These are phyloP conservation scores for Empidonax traillii DNA, from an alignment of 2,113 vertebrate species.

Conservation along the genomic window DNA sequence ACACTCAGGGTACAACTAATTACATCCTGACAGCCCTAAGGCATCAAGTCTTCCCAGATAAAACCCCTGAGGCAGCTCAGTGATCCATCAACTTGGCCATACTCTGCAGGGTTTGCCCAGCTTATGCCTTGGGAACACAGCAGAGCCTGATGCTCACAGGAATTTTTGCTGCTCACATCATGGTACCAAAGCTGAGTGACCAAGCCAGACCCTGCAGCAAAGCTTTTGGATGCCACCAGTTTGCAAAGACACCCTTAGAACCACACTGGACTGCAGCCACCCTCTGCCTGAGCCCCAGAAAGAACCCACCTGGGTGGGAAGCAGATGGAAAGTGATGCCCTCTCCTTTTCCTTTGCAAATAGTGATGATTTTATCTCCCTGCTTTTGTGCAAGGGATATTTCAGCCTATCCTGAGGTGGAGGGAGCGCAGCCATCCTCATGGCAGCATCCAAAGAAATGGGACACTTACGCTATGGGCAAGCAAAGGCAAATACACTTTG, in stretches of 20 bases:
- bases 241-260: not conserved
- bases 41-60: not conserved
- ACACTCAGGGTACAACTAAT: not conserved
- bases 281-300: not conserved
- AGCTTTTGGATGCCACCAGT: too few species aligned
- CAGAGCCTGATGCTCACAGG: not conserved
- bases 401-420: not conserved
- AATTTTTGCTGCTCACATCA: accelerated
- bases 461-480: not conserved
- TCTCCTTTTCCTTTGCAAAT: not conserved
- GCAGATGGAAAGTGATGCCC: accelerated
- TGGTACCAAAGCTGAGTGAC: not conserved
- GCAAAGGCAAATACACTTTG: not conserved
- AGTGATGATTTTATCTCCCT: not conserved
- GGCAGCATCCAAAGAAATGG: not conserved
- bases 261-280: accelerated
- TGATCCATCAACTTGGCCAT: accelerated
- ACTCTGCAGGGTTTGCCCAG: not conserved
- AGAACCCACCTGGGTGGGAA: not conserved
- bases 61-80: not conserved
- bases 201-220: accelerated
- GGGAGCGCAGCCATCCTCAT: not conserved
- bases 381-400: not conserved
- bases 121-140: accelerated
- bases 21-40: not conserved